Conservation (phyloP, 1,140 invertebrate genomes). For the Apocrypta bakeri region DNA sequence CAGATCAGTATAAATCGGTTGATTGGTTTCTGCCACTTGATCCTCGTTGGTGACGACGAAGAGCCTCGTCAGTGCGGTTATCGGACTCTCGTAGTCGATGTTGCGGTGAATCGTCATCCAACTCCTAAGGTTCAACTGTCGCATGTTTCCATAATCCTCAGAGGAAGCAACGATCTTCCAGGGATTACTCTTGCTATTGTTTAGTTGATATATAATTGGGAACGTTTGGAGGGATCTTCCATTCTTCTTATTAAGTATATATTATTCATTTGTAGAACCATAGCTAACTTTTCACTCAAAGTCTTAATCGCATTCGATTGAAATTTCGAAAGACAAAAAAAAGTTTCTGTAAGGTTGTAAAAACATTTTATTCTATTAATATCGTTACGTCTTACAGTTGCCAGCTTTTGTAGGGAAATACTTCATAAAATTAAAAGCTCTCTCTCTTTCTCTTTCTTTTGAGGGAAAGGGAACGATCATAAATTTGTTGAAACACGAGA, state of each 20-base stretch:
- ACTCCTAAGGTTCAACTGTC: slow-evolving; percentile 13
- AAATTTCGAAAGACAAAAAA: no score
- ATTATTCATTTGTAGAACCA: no score
- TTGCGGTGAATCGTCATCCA: slow-evolving; percentile 42
- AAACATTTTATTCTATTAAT: no score
- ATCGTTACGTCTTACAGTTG: no score
- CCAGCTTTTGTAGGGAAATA: no score
- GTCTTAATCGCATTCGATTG: no score
- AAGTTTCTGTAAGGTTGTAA: no score
- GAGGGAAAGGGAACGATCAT: background rate
- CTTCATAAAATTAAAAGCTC: background rate
- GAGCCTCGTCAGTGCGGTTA: slow-evolving; percentile 55
- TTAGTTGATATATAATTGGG: background rate
- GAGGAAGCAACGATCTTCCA: background rate
- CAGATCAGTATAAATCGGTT: slow-evolving; percentile 68
- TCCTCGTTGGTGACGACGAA: slow-evolving; percentile 52
- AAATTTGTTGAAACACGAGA: background rate
- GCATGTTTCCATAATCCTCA: slow-evolving; percentile 37
- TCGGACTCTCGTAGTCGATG: slow-evolving; percentile 41
- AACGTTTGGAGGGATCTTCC: background rate
- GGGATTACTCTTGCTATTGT: slow-evolving; percentile 47
- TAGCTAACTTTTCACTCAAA: no score
- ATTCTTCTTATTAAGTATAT: no score
- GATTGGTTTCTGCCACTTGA: slow-evolving; percentile 68
- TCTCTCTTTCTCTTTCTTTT: no score